phyloP scores from a whole-genome alignment of 2,797 vertebrate genomes.

The Australoheros facetus region DNA sequence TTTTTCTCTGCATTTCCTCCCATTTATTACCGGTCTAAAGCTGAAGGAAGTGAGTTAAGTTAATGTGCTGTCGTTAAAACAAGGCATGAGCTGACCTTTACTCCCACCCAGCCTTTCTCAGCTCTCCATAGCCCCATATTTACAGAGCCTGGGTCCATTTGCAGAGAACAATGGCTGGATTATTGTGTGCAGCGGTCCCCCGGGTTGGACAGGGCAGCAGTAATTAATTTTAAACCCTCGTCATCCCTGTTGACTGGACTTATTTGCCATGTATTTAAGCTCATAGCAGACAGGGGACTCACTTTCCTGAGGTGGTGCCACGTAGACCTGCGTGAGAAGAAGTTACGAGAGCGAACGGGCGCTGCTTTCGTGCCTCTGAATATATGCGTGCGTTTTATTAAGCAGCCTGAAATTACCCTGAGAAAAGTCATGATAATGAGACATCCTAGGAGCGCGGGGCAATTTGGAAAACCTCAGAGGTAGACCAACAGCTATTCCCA shows the following conservation, averaged over 20 bases:
- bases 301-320: conserved; percentile 40
- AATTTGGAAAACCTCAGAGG: conserved; percentile 68
- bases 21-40: conserved; percentile 82
- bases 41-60: conserved; percentile 88
- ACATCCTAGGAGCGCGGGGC: conserved; percentile 48
- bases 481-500: conserved; percentile 43
- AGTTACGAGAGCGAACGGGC: conserved; percentile 57
- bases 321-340: conserved; percentile 72
- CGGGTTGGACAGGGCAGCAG: conserved; percentile 75
- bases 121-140: conserved; percentile 69
- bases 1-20: conserved; percentile 74
- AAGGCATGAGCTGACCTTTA: conserved; percentile 81
- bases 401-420: conserved; percentile 65
- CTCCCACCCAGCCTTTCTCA: conserved; percentile 64
- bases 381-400: conserved; percentile 61
- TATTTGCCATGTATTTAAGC: conserved; percentile 54
- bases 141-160: conserved; percentile 86
- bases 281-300: conserved; percentile 47
- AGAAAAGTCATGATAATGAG: conserved; percentile 71
- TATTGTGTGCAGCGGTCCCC: conserved; percentile 77
- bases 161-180: conserved; percentile 87
- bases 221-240: conserved; percentile 77
- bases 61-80: conserved; percentile 87
- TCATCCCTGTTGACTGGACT: conserved; percentile 61
- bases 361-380: conserved; percentile 44